Evolutionary conservation across 2,888 invertebrate species (phyloP).

Genomic region (Silvanus unidentatus): DNA sequence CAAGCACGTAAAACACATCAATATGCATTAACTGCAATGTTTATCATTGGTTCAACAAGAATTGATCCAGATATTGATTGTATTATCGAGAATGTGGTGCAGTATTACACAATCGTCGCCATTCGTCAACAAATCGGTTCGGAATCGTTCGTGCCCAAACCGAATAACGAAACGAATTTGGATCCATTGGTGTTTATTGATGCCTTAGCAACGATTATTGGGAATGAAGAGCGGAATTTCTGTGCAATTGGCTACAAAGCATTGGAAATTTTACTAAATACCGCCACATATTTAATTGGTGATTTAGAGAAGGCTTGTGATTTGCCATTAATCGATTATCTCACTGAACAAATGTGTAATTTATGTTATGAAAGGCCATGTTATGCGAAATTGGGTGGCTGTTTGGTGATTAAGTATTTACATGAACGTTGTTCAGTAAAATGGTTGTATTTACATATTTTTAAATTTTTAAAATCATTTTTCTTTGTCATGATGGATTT

Average conservation of each 20-base stretch:
- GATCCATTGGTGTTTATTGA: slow-evolving; percentile 87
- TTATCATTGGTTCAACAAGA: slow-evolving; percentile 73
- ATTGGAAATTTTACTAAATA: slow-evolving; percentile 42
- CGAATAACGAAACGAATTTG: slow-evolving; percentile 42
- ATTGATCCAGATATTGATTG: too few relatives aligned
- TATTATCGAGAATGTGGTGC: slow-evolving; percentile 51
- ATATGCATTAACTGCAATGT: slow-evolving; percentile 69
- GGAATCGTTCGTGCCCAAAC: too few relatives aligned
- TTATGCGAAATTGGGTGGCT: slow-evolving; percentile 96
- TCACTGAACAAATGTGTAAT: slow-evolving; percentile 89
- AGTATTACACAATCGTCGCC: slow-evolving; percentile 93
- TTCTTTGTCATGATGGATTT: slow-evolving; percentile 93
- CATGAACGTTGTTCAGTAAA: slow-evolving; percentile 82
- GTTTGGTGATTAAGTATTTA: slow-evolving; percentile 84
- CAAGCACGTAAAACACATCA: slow-evolving; percentile 83
- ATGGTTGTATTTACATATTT: slow-evolving; percentile 84
- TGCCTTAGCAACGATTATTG: slow-evolving; percentile 90
- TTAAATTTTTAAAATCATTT: slow-evolving; percentile 78
- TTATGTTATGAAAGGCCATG: slow-evolving; percentile 96
- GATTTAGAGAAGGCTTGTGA: slow-evolving; percentile 64
- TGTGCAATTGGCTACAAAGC: slow-evolving; percentile 91
- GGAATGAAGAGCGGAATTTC: slow-evolving; percentile 94
- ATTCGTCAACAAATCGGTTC: slow-evolving; percentile 86
- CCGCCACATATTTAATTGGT: neutral
- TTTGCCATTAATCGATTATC: slow-evolving; percentile 87